Conservation (phyloP, 2,797 vertebrate species). For the Gobionotothen gibberifrons region DNA sequence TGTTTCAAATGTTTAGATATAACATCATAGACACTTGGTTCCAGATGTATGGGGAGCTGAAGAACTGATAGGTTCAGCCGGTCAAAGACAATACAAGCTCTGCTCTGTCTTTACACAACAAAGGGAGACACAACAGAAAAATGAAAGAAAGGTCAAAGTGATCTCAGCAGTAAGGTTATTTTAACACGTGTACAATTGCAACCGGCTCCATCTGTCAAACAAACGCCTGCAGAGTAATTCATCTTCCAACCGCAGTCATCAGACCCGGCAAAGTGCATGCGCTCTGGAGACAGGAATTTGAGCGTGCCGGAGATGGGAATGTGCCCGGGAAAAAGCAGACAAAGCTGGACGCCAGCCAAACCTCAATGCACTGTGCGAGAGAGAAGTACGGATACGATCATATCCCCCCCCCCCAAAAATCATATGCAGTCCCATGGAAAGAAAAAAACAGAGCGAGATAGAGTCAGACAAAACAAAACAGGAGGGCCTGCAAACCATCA, state of each 20-base stretch:
- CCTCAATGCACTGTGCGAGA: constrained; percentile 64
- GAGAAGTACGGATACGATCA: constrained; percentile 76
- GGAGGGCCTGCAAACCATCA: constrained; percentile 78
- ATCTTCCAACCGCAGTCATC: constrained; percentile 76
- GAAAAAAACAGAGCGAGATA: constrained; percentile 37
- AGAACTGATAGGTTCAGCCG: constrained; percentile 40
- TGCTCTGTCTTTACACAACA: constrained; percentile 63
- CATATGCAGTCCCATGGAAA: constrained; percentile 54
- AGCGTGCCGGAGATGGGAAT: constrained; percentile 73
- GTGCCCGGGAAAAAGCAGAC: constrained; percentile 74
- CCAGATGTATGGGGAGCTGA: constrained; percentile 65
- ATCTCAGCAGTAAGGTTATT: constrained; percentile 57
- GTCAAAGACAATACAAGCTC: constrained; percentile 60
- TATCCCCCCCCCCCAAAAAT: constrained; percentile 60
- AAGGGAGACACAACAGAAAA: constrained; percentile 65
- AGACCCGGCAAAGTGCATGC: constrained; percentile 63
- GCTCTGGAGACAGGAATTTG: constrained; percentile 69
- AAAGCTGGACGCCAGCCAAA: constrained; percentile 81
- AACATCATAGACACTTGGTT: constrained; percentile 51
- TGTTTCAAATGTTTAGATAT: constrained; percentile 65
- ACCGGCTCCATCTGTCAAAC: constrained; percentile 76
- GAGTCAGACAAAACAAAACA: constrained; percentile 66
- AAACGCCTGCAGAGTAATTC: constrained; percentile 74
- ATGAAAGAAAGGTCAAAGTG: constrained; percentile 66
- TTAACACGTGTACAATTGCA: constrained; percentile 64